Evolutionary conservation across 2,888 invertebrate species (phyloP), one percentile per base, ranked within the genome.

Genomic region (Lampropteryx suffumata): DNA sequence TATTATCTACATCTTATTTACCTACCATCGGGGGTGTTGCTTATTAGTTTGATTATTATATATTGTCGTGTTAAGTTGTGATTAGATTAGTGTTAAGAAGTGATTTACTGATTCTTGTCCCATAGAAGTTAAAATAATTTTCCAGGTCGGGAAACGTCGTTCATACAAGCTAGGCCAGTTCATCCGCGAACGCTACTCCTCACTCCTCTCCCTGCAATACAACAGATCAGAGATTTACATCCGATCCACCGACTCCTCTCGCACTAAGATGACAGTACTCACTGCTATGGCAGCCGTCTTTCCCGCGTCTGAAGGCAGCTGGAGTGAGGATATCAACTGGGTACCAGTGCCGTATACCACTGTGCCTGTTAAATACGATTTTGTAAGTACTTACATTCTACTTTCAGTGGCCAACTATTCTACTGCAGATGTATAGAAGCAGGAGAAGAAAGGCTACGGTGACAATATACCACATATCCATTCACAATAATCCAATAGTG

Each of bases 171-270:
- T 71, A 2, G 77, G 77, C 3, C 24, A 70, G 37, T 67, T 48
- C 49, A 62, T 79, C 24, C 61, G 72, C 0, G 24, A 49, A 0
- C 69, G 79, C 0, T 82, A 81, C 53, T 54, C 58, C 4, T 46
- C 56, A 1, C 57, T 79, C 1, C 58, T 82, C 2, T 69, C 79
- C 0, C 58, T 61, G 0, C 42, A 54, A 9, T 82, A 70, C 64
- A 79, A 80, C 57, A 55, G 8, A 1, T 77, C 80, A 0, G 76
- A 81, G 56, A 72, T 82, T 32, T 78, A 73, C 62, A 67, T 82
- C 32, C 65, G 79, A 0, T 73, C 79, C 3, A 78, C 80, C 0
- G 81, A 80, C 58, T 73, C 73, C 13, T 73, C 73, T 0, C 67
- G 81, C 2, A 39, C 76, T 1, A 79, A 80, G 62, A 78, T 78